A percentile compares a stretch with the other conserved stretches of the same genome.
These are phyloP conservation scores for Podarcis muralis DNA, from an alignment of 2,113 vertebrate species.

Conservation along the genomic window DNA sequence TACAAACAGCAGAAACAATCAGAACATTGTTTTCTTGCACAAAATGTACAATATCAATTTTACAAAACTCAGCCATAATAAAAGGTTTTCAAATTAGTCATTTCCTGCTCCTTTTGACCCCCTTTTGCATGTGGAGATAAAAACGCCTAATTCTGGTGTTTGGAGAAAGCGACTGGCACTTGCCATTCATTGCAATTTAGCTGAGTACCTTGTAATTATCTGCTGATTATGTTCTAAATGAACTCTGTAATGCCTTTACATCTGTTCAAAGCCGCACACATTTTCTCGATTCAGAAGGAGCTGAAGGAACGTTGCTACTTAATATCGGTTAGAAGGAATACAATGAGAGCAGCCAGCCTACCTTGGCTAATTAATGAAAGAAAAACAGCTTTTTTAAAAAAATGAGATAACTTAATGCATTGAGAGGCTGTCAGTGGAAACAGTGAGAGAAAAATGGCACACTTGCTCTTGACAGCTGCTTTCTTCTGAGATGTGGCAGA, in stretches of 20 bases:
- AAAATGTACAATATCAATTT: constrained; percentile 18
- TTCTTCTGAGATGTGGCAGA: neutral
- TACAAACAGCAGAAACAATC: neutral
- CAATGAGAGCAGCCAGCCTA: constrained; percentile 6
- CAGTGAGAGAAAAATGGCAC: neutral
- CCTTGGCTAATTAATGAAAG: neutral
- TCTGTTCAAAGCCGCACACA: constrained; percentile 61
- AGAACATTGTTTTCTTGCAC: constrained; percentile 19
- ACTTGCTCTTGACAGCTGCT: neutral
- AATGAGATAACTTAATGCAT: neutral
- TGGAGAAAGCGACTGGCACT: constrained; percentile 69
- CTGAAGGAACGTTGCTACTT: neutral
- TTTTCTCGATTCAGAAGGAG: constrained; percentile 43
- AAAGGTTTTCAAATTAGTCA: constrained; percentile 59
- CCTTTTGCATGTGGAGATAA: constrained; percentile 62
- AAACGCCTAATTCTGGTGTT: constrained; percentile 69
- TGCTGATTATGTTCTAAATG: constrained; percentile 70
- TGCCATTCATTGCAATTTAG: constrained; percentile 70
- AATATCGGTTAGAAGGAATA: constrained; percentile 21
- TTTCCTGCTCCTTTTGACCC: constrained; percentile 65
- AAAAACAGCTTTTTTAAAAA: neutral
- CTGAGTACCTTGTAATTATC: constrained; percentile 69
- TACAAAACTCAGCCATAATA: constrained; percentile 43
- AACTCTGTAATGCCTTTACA: constrained; percentile 67
- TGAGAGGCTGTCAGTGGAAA: neutral